These are phyloP conservation scores for Lithophane leautieri DNA, from an alignment of 2,888 invertebrate genomes.

Conservation along the genomic window DNA sequence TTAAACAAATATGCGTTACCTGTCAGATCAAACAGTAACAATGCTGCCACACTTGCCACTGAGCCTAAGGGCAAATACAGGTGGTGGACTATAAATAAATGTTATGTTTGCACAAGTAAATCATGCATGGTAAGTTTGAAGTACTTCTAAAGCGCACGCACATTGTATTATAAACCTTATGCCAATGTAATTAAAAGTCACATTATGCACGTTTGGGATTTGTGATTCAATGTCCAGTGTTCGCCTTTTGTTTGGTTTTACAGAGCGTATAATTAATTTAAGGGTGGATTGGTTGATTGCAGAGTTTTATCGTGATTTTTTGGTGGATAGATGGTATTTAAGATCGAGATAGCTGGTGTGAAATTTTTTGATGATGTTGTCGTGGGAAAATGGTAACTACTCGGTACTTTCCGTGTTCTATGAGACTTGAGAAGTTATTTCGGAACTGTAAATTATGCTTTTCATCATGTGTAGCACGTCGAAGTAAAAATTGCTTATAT, in stretches of 20 bases:
- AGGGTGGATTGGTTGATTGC: slow-evolving; percentile 30
- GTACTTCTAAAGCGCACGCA: background rate
- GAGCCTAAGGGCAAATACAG: slow-evolving; percentile 85
- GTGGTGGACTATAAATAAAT: slow-evolving; percentile 69
- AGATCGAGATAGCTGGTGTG: slow-evolving; percentile 30
- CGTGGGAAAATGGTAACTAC: slow-evolving; percentile 35
- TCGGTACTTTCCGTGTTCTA: background rate
- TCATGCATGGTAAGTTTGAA: slow-evolving; percentile 23
- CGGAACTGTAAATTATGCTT: background rate
- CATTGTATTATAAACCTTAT: slow-evolving; percentile 19
- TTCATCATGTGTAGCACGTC: no score
- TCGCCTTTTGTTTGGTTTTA: slow-evolving; percentile 48
- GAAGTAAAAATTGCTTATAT: no score
- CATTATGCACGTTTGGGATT: background rate
- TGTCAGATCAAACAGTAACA: slow-evolving; percentile 65
- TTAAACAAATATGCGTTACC: slow-evolving; percentile 65
- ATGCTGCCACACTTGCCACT: slow-evolving; percentile 73
- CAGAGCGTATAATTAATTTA: slow-evolving; percentile 49
- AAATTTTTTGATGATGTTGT: slow-evolving; percentile 12
- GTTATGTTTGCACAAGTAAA: slow-evolving; percentile 37
- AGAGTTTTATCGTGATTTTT: slow-evolving; percentile 60
- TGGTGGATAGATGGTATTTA: slow-evolving; percentile 21
- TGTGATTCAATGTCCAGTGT: slow-evolving; percentile 3
- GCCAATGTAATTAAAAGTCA: rapidly evolving
- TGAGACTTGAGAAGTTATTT: background rate